Percentiles rank a stretch among this genome's conserved stretches.
These are phyloP conservation scores for Rhaphigaster nebulosa DNA, from an alignment of 2,888 invertebrate species.

Conservation along the genomic window DNA sequence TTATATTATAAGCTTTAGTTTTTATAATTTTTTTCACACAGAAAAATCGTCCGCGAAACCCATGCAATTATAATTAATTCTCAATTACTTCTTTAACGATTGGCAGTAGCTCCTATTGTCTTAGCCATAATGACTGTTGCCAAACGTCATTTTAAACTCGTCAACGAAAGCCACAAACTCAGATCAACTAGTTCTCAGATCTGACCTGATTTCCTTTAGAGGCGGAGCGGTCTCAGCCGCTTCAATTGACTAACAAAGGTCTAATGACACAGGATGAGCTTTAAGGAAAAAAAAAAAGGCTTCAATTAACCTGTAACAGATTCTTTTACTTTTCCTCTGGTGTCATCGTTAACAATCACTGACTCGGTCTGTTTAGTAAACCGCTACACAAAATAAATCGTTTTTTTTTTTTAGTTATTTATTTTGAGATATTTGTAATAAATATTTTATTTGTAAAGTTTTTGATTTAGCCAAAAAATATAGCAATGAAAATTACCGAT, in stretches of 20 bases:
- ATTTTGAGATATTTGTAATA: not conserved
- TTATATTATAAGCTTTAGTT: too few relatives aligned
- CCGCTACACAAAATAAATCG: not conserved
- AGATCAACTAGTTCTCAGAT: not conserved
- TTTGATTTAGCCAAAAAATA: too few relatives aligned
- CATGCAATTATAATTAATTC: not conserved
- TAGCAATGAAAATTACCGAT: too few relatives aligned
- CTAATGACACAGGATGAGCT: slow-evolving; percentile 25
- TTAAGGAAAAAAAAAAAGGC: not conserved
- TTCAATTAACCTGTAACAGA: slow-evolving; percentile 18
- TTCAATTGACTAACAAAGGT: not conserved
- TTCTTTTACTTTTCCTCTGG: not conserved
- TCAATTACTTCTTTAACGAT: not conserved
- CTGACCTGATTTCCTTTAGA: slow-evolving; percentile 19
- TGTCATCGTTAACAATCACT: not conserved
- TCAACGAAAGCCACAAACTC: not conserved
- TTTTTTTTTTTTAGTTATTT: not conserved
- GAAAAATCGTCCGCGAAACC: not conserved
- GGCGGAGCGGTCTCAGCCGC: not conserved
- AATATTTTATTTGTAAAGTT: too few relatives aligned
- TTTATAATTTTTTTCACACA: too few relatives aligned
- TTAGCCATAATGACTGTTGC: not conserved
- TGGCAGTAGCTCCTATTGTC: not conserved
- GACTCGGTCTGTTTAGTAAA: not conserved
- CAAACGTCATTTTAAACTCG: not conserved